Evolutionary conservation across 2,113 vertebrate species (phyloP), one percentile per base, ranked within the genome.

Genomic region (Mohoua ochrocephala): DNA sequence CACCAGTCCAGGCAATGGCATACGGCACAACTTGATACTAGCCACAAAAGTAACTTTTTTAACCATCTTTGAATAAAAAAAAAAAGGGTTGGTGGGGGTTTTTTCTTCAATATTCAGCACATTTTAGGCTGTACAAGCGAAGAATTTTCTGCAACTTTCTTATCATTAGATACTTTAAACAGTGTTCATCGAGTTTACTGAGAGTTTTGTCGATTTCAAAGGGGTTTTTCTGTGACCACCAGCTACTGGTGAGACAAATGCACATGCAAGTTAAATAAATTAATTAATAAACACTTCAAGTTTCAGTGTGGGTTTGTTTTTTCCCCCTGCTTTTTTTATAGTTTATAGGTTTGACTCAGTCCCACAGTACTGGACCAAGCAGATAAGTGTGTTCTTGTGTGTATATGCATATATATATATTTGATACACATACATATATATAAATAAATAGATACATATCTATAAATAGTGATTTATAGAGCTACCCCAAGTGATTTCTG

Each of bases 101-200:
- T 93, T 86, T 96, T 76, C 92, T 91, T 97, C 95, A 84, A 91
- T 64, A 96, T 91, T 97, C 86, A 88, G 96, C 95, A 98, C 95
- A 96, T 97, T 98, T 98, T 96, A 63, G 50, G 97, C 69, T 90
- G 77, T 95, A 31, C 81, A 92, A 97, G 73, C 89, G 59, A 81
- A 95, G 94, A 94, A 47, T 96, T 97, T 98, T 98, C 97, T 98
- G 97, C 96, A 92, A 96, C 84, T 98, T 98, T 98, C 96, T 97
- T 97, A 98, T 73, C 87, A 91, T 90, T 96, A 91, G 89, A 52
- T 96, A 97, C 96, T 97, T 91, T 94, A 84, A 96, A 87, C 63
- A 41, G 81, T 87, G 82, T 93, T 97, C 93, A 94, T 96, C 33
- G 22, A 95, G 82, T 98, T 98, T 96, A 95, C 93, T 89, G 94